These are phyloP conservation scores for Cepphus grylle DNA, from an alignment of 2,113 vertebrate species.

Conservation along the genomic window DNA sequence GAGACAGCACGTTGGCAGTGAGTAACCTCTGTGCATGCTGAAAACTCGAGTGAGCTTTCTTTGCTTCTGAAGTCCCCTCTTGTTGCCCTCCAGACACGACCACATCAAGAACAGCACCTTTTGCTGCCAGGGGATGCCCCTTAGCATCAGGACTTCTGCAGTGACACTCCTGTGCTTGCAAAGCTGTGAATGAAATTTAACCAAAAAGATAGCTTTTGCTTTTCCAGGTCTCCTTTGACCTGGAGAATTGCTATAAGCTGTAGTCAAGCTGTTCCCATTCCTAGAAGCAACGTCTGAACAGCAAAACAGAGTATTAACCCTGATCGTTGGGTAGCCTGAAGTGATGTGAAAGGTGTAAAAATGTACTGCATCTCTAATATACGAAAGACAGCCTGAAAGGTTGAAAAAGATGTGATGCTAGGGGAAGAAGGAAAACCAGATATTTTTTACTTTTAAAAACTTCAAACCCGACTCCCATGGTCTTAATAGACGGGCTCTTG, in stretches of 20 bases:
- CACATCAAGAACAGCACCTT: not conserved
- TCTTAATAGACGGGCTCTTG: not conserved
- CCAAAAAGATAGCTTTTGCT: not conserved
- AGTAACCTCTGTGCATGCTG: conserved; percentile 56
- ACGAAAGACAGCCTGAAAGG: not conserved
- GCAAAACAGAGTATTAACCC: too few relatives aligned
- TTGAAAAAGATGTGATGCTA: not conserved
- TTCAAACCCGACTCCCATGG: not conserved
- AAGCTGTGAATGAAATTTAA: not conserved
- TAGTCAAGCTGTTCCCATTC: not conserved
- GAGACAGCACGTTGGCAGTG: conserved; percentile 96
- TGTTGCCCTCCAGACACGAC: fast-evolving
- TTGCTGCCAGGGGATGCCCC: not conserved
- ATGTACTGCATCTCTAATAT: not conserved
- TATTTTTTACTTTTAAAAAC: not conserved
- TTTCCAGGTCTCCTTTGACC: not conserved
- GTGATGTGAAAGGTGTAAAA: not conserved
- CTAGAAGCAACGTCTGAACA: not conserved
- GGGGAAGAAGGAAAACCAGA: not conserved
- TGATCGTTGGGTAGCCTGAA: not conserved
- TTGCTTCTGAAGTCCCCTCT: fast-evolving
- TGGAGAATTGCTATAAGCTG: not conserved
- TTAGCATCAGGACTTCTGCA: not conserved
- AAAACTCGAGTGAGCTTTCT: not conserved
- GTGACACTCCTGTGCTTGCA: fast-evolving